Conservation (phyloP, 2,113 vertebrate genomes). For the Shinisaurus crocodilurus region DNA sequence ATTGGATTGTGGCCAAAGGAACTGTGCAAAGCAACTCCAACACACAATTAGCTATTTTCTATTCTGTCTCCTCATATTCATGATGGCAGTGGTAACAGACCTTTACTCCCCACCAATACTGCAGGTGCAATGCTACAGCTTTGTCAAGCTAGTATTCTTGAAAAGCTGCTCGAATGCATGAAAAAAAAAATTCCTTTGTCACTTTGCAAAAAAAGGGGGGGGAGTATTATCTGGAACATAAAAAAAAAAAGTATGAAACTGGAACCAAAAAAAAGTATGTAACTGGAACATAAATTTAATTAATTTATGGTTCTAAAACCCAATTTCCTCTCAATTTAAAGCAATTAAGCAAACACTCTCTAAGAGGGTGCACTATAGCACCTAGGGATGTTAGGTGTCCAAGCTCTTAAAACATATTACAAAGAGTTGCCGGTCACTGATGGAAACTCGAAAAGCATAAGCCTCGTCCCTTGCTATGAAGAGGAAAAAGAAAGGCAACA, state of each 20-base stretch:
- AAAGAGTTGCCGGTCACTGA: slow-evolving; percentile 63
- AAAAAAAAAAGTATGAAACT: neutral
- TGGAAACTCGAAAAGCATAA: slow-evolving; percentile 71
- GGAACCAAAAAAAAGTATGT: slow-evolving; percentile 43
- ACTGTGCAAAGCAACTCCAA: neutral
- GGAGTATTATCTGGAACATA: neutral
- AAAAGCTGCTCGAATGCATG: slow-evolving; percentile 58
- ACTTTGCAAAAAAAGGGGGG: slow-evolving; percentile 45
- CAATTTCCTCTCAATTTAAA: slow-evolving; percentile 69
- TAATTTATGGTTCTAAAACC: slow-evolving; percentile 70
- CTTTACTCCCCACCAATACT: neutral
- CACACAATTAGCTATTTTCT: neutral
- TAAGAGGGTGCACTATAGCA: slow-evolving; percentile 64
- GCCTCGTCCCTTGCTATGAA: slow-evolving; percentile 64
- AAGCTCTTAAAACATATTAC: slow-evolving; percentile 70
- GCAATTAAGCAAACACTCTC: slow-evolving; percentile 67
- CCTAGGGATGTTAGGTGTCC: slow-evolving; percentile 66
- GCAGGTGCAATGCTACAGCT: neutral
- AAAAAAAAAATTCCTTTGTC: slow-evolving; percentile 50
- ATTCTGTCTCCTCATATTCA: no score
- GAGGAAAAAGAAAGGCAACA: slow-evolving; percentile 61
- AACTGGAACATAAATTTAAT: slow-evolving; percentile 70
- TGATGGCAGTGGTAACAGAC: neutral
- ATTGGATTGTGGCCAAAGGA: neutral
- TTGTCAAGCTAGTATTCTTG: slow-evolving; percentile 17